These are phyloP conservation scores for Drosophila percnosoma DNA, from an alignment of 2,888 invertebrate species.

Conservation along the genomic window DNA sequence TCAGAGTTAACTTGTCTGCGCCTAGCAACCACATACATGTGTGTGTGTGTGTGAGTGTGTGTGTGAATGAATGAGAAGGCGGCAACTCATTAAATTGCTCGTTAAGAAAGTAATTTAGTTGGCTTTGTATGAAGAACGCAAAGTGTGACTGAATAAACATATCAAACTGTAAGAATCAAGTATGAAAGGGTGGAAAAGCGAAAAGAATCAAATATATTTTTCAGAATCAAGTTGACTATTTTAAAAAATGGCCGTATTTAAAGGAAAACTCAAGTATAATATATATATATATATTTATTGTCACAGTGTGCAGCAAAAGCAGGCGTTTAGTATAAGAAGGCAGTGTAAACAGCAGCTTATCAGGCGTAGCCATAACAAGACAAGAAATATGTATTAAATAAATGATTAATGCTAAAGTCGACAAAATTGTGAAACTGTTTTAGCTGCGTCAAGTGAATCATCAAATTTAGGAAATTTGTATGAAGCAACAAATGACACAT, in stretches of 20 bases:
- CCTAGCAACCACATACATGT: background rate
- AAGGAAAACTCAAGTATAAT: background rate
- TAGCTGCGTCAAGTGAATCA: constrained; percentile 46
- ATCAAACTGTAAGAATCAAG: background rate
- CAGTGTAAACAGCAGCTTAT: constrained; percentile 22
- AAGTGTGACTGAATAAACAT: background rate
- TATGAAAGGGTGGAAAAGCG: background rate
- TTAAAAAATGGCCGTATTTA: background rate
- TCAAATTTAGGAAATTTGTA: constrained; percentile 55
- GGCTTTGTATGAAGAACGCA: background rate
- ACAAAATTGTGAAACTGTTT: constrained; percentile 31
- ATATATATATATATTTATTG: too few species aligned
- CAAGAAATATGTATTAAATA: constrained; percentile 6
- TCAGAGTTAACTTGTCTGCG: background rate
- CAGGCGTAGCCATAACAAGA: constrained; percentile 23
- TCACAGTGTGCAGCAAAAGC: background rate
- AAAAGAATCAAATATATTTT: background rate
- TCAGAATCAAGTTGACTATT: background rate
- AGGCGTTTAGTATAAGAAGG: background rate
- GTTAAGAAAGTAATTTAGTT: constrained; percentile 4
- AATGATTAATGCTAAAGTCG: constrained; percentile 40
- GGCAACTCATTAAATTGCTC: background rate
- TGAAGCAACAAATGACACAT: constrained; percentile 54
- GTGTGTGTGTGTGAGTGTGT: background rate
- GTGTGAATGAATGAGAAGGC: background rate